Evolutionary conservation across 2,888 invertebrate genomes (phyloP), one percentile per base, ranked within the genome.

Genomic region (Macropis europaea): DNA sequence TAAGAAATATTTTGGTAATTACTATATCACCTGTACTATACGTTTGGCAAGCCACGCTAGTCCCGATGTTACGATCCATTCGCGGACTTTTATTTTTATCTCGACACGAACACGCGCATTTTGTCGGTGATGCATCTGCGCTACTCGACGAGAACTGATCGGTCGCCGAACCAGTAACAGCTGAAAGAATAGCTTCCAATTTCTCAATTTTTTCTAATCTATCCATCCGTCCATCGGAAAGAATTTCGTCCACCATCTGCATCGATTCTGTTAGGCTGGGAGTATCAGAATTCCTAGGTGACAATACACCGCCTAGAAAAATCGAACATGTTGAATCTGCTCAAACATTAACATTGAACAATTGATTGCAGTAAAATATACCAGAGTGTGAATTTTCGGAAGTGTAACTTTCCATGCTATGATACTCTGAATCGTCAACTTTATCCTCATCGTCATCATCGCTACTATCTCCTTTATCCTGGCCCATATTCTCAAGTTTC

Each of bases 11-110:
- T 90, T 95, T 95, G 43, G 97, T 97, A 84, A 97, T 96, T 59
- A 97, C 97, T 86, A 97, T 96, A 89, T 97, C 97, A 52, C 97
- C 97, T 15, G 97, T 97, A 88, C 97, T 97, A 47, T 97, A 91
- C 1, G 97, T 97, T 90, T 97, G 97, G 66, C 95, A 94, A 30
- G 94, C 94, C 68, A 93, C 92, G 81, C 93, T 93, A 47, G 40
- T 79, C 30, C 73, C 56, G 6, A 59, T 11, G 74, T 87, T 89
- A 89, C 91, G 90, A 88, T 91, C 66, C 84, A 87, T 82, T 40
- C 45, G 76, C 42, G 66, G 57, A 50, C 53, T 71, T 30, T 76
- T 69, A 19, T 42, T 67, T 54, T 81, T 81, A 28, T 72, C 77
- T 57, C 81, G 84, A 74, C 86, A 86, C 72, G 70, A 81, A 67